phyloP scores from a whole-genome alignment of 2,888 invertebrate species.

The Pollenia labialis region DNA sequence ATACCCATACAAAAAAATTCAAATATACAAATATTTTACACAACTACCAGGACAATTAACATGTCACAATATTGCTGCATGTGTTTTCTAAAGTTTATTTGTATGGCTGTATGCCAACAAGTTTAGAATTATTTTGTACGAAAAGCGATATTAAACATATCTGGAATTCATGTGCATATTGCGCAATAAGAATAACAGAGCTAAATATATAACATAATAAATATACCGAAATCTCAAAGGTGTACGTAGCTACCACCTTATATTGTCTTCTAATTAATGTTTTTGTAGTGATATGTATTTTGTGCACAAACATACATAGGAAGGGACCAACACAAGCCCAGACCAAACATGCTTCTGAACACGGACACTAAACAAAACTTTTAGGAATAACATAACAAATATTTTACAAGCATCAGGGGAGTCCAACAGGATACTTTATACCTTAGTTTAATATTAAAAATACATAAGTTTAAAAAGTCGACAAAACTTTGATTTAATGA shows the following conservation, averaged over 20 bases:
- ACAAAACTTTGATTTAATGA: background rate
- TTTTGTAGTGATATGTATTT: constrained; percentile 28
- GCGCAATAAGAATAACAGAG: background rate
- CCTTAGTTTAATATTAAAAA: too few species aligned
- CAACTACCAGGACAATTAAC: background rate
- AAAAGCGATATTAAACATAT: background rate
- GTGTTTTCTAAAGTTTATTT: background rate
- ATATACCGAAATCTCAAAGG: constrained; percentile 38
- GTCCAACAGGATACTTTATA: background rate
- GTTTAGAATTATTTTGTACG: background rate
- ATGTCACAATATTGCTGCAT: background rate
- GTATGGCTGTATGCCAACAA: background rate
- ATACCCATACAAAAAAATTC: background rate
- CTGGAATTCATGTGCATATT: background rate
- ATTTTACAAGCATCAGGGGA: constrained; percentile 10
- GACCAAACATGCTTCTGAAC: background rate
- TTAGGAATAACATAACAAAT: constrained; percentile 8
- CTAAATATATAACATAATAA: constrained; percentile 5
- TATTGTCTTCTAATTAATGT: constrained; percentile 54
- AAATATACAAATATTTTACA: background rate
- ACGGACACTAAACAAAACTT: background rate
- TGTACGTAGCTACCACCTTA: constrained; percentile 26
- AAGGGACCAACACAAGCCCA: background rate
- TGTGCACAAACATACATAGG: background rate
- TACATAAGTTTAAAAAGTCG: too few species aligned